These are phyloP conservation scores for Rutilus rutilus DNA, from an alignment of 2,113 vertebrate genomes.

Conservation along the genomic window DNA sequence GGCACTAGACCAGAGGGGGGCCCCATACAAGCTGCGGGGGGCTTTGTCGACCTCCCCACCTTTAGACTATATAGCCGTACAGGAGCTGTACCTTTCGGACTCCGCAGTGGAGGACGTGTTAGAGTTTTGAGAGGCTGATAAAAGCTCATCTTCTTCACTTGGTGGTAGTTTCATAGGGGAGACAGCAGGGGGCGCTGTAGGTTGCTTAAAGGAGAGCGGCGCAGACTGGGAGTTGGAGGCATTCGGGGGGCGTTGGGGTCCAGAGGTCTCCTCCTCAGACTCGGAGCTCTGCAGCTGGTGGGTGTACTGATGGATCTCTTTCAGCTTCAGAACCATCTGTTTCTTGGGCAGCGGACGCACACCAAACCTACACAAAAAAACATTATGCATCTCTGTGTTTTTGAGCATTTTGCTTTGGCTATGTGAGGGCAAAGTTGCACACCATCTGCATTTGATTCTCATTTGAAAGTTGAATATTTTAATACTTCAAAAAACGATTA, in stretches of 20 bases:
- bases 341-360: constrained; percentile 91
- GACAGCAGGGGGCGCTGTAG: constrained; percentile 47
- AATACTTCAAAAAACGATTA: not conserved
- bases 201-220: constrained; percentile 65
- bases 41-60: too few species aligned
- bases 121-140: constrained; percentile 81
- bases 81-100: constrained; percentile 74
- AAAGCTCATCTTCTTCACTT: constrained; percentile 54
- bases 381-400: not conserved
- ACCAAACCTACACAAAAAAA: constrained; percentile 80
- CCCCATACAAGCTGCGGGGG: too few species aligned
- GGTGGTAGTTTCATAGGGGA: constrained; percentile 37
- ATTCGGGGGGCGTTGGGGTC: constrained; percentile 3
- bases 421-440: not conserved
- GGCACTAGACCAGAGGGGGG: too few species aligned
- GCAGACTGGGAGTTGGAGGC: not conserved
- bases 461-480: not conserved
- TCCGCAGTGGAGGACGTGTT: constrained; percentile 75
- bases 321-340: constrained; percentile 95
- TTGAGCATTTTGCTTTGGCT: not conserved
- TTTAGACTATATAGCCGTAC: not conserved
- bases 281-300: constrained; percentile 84
- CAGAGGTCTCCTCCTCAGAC: constrained; percentile 73
- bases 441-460: not conserved
- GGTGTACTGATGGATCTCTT: constrained; percentile 96